These are phyloP conservation scores for Drosophila buzzatii DNA, from an alignment of 2,888 invertebrate species.

Conservation along the genomic window DNA sequence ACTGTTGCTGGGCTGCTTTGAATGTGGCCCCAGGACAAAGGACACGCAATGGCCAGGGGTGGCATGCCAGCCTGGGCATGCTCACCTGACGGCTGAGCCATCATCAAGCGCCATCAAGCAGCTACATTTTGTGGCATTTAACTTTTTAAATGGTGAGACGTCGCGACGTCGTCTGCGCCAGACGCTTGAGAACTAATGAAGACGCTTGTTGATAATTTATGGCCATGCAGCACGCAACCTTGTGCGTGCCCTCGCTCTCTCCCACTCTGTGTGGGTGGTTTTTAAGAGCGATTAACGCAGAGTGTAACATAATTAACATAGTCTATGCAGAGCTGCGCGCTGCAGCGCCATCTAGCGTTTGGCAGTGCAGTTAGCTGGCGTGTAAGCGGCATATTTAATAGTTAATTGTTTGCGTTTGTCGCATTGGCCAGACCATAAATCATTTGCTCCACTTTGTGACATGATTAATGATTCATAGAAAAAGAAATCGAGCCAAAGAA, in stretches of 20 bases:
- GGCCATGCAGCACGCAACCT: slow-evolving; percentile 63
- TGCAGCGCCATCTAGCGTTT: slow-evolving; percentile 51
- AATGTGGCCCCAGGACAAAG: slow-evolving; percentile 51
- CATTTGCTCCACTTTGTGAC: slow-evolving; percentile 50
- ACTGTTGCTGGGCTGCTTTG: slow-evolving; percentile 48
- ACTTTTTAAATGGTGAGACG: slow-evolving; percentile 58
- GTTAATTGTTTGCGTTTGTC: slow-evolving; percentile 72
- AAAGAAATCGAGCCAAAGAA: slow-evolving; percentile 15
- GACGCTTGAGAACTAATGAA: slow-evolving; percentile 69
- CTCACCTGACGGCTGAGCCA: slow-evolving; percentile 51
- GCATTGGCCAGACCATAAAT: slow-evolving; percentile 62
- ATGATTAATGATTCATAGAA: slow-evolving; percentile 53
- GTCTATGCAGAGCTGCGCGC: slow-evolving; percentile 7
- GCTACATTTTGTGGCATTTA: slow-evolving; percentile 69
- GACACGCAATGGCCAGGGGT: slow-evolving; percentile 45
- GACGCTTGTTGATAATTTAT: slow-evolving; percentile 72
- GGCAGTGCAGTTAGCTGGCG: slow-evolving; percentile 37
- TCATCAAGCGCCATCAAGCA: slow-evolving; percentile 41
- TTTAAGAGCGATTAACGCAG: slow-evolving; percentile 45
- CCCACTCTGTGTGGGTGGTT: neutral
- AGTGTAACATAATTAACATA: slow-evolving; percentile 56
- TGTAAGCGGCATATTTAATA: slow-evolving; percentile 69
- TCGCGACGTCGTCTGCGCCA: slow-evolving; percentile 10
- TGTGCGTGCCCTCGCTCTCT: slow-evolving; percentile 45
- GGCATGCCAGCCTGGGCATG: neutral